These are phyloP conservation scores for Drosophila ambigua DNA, from an alignment of 1,140 invertebrate species.

Conservation along the genomic window DNA sequence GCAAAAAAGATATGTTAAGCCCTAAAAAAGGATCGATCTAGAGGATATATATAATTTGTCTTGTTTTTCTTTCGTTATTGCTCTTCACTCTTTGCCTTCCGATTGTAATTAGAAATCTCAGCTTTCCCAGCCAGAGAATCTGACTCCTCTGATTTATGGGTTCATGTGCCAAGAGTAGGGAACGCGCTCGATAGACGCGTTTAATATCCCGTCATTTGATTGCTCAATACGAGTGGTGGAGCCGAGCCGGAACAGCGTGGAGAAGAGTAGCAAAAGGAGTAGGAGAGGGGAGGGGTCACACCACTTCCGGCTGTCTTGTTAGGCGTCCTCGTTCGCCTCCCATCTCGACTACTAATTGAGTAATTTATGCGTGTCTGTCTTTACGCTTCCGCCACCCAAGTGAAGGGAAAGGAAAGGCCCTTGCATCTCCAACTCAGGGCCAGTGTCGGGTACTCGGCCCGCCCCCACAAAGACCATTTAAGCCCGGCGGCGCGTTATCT, in stretches of 20 bases:
- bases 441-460: background rate
- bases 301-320: conserved; percentile 62
- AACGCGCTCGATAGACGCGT: conserved; percentile 24
- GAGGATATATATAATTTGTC: no score
- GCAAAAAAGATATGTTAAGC: no score
- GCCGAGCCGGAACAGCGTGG: background rate
- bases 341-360: conserved; percentile 76
- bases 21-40: no score
- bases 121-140: background rate
- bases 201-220: conserved; percentile 73
- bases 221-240: conserved; percentile 52
- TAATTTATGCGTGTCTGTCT: conserved; percentile 79
- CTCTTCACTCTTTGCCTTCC: no score
- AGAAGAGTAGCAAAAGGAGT: conserved; percentile 13
- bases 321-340: conserved; percentile 41
- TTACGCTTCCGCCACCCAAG: conserved; percentile 55
- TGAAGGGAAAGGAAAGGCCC: conserved; percentile 6
- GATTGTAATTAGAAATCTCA: conserved; percentile 37
- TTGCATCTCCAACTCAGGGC: conserved; percentile 14
- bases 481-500: conserved; percentile 60
- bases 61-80: no score
- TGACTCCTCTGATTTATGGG: conserved; percentile 30
- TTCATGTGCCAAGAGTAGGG: conserved; percentile 8
- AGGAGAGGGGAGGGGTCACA: conserved; percentile 28
- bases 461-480: conserved; percentile 55